Base-by-base conservation (phyloP, 1,140 invertebrate species). In the Cyphomyrmex costatus region DNA sequence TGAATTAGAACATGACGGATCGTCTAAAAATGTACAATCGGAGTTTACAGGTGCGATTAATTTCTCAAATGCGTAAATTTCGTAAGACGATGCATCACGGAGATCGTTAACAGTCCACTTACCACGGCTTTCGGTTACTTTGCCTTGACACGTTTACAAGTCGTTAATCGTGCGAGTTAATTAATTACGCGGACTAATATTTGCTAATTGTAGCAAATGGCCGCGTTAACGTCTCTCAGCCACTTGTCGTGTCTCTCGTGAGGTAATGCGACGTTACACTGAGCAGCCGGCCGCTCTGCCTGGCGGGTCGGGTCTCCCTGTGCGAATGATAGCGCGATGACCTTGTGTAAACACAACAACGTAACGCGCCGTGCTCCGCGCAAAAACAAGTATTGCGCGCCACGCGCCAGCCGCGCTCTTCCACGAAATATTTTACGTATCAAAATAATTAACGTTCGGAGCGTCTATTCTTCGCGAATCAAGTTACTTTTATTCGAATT, bases 291-390 rank as follows among this genome's bases (percentile, higher is more conserved):
- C 27, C 24, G 24, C 16, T n/a, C n/a, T 33, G 61, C 27, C 61
- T 33, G 61, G 27, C 30, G 63, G 63, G 0, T 66, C 63, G 30
- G 33, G 61, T 46, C 33, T 46, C 63, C 21, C n/a, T 21, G 33
- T 66, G 30, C n/a, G 30, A 66, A 66, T 66, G 33, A 66, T 66
- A 66, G 63, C 63, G 8, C n/a, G 30, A 12, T n/a, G 63, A 66
- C 63, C 63, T 66, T 66, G 63, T 66, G n/a, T 66, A 66, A 65
- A 65, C 30, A 36, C 30, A 65, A 65, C 30, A 65, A 65, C n/a
- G 53, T n/a, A 16, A 49, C 30, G 30, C 1, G 8, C 16, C 27
- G 27, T 63, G 6, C 63, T 19, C 30, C 63, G 30, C 30, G 63
- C 30, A 36, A 65, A 65, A 65, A 36, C 63, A 36, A 66, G 33